These are phyloP conservation scores for Atherix ibis DNA, from an alignment of 2,888 invertebrate genomes.

Conservation along the genomic window DNA sequence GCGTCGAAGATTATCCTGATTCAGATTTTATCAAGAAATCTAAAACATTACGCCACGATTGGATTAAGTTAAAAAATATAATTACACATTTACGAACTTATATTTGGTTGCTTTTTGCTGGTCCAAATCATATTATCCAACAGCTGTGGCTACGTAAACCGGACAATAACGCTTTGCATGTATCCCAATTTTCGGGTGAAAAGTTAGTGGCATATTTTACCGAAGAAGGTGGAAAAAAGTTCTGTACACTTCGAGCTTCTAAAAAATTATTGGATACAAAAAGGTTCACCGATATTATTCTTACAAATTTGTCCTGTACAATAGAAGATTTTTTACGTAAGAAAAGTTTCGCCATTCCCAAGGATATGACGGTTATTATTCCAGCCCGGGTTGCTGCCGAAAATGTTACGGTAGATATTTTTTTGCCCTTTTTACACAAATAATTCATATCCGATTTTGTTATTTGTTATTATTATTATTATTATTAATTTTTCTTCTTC, in stretches of 20 bases:
- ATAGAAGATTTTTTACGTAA: conserved; percentile 32
- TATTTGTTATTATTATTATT: too few species aligned
- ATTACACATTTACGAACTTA: not conserved
- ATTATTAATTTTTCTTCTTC: too few species aligned
- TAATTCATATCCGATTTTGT: too few species aligned
- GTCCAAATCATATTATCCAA: not conserved
- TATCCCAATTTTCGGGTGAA: conserved; percentile 14
- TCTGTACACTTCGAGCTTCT: conserved; percentile 7
- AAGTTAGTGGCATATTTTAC: not conserved
- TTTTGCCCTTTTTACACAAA: conserved; percentile 2
- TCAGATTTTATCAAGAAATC: conserved; percentile 12
- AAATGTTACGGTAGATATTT: not conserved
- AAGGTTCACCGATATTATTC: conserved; percentile 35
- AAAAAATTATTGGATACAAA: conserved; percentile 23
- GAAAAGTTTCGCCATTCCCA: conserved; percentile 18
- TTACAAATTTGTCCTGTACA: conserved; percentile 35
- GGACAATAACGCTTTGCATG: conserved; percentile 35
- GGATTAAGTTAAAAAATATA: not conserved
- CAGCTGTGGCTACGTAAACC: conserved; percentile 12
- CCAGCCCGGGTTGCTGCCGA: conserved; percentile 19
- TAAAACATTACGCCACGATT: too few species aligned
- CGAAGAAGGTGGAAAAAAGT: not conserved
- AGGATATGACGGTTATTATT: conserved; percentile 21
- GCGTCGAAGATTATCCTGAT: conserved; percentile 14
- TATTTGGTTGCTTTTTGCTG: not conserved